Percentiles rank a stretch among this genome's conserved stretches.
Evolutionary conservation across 2,888 invertebrate species (phyloP).

Genomic region (Drosophila mettleri): DNA sequence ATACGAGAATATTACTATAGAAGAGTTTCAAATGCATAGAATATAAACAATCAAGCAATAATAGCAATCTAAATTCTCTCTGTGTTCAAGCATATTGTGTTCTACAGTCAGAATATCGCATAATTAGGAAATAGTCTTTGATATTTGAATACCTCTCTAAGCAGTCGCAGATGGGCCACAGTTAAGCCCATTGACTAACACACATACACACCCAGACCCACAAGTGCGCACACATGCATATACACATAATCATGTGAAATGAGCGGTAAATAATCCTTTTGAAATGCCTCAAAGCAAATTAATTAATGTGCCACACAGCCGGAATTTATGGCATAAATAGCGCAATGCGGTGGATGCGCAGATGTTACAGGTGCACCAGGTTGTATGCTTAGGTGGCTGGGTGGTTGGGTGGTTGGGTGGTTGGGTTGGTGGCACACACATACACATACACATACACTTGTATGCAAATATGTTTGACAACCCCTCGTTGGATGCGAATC

Average conservation of each 20-base stretch:
- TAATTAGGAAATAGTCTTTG: background rate
- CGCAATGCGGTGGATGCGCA: slow-evolving; percentile 41
- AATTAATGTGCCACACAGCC: slow-evolving; percentile 84
- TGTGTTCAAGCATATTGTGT: background rate
- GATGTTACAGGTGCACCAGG: slow-evolving; percentile 66
- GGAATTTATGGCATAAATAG: slow-evolving; percentile 82
- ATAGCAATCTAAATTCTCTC: too few species aligned
- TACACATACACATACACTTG: slow-evolving; percentile 5
- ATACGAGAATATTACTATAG: background rate
- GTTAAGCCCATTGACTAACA: slow-evolving; percentile 27
- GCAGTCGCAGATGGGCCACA: background rate
- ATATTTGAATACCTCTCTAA: slow-evolving; percentile 7
- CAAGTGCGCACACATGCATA: background rate
- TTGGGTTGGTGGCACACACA: background rate
- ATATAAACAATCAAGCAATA: too few species aligned
- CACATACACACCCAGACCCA: slow-evolving; percentile 11
- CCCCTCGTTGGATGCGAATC: slow-evolving; percentile 48
- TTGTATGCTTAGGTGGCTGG: slow-evolving; percentile 7
- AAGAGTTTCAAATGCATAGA: background rate
- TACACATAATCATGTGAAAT: slow-evolving; percentile 53
- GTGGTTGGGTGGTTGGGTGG: slow-evolving; percentile 20
- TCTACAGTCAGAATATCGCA: background rate
- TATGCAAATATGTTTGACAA: slow-evolving; percentile 16
- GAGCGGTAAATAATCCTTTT: slow-evolving; percentile 83
- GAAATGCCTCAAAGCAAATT: slow-evolving; percentile 82